phyloP scores from a whole-genome alignment of 2,113 vertebrate genomes.

The Archocentrus centrarchus region DNA sequence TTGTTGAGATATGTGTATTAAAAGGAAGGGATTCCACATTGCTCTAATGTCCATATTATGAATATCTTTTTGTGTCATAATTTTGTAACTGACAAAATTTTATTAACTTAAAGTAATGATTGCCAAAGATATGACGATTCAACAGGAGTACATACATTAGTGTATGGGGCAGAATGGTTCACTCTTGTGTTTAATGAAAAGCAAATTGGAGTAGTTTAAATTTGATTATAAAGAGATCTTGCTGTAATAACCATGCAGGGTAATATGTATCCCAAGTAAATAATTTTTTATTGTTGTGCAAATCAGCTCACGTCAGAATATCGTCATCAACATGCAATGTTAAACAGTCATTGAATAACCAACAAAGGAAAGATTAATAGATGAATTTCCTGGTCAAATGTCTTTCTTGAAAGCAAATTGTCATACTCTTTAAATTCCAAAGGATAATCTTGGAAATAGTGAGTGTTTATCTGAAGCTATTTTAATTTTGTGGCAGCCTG shows the following conservation, averaged over 20 bases:
- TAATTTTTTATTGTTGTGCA: neutral
- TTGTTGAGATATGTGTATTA: constrained; percentile 31
- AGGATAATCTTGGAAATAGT: neutral
- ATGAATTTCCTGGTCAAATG: neutral
- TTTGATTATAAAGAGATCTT: constrained; percentile 6
- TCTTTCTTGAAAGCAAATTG: no score
- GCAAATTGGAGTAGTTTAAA: constrained; percentile 20
- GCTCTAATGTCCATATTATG: constrained; percentile 12
- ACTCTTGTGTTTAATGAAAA: constrained; percentile 13
- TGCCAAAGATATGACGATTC: constrained; percentile 85
- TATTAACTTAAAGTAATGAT: constrained; percentile 66
- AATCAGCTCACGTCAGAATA: neutral
- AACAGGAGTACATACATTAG: constrained; percentile 38
- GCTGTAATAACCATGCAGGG: neutral
- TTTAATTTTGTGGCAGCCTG: neutral
- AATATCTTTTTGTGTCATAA: constrained; percentile 41
- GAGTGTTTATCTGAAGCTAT: neutral
- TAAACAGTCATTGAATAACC: constrained; percentile 11
- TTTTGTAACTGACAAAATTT: constrained; percentile 57
- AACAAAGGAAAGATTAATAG: neutral
- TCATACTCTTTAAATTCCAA: neutral
- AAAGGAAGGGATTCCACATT: constrained; percentile 33
- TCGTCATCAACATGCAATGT: constrained; percentile 4
- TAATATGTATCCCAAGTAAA: constrained; percentile 25
- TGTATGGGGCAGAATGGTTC: constrained; percentile 23